Evolutionary conservation across 2,797 vertebrate species (phyloP), one percentile per base, ranked within the genome.

Genomic region (Toxotes lorentzi): DNA sequence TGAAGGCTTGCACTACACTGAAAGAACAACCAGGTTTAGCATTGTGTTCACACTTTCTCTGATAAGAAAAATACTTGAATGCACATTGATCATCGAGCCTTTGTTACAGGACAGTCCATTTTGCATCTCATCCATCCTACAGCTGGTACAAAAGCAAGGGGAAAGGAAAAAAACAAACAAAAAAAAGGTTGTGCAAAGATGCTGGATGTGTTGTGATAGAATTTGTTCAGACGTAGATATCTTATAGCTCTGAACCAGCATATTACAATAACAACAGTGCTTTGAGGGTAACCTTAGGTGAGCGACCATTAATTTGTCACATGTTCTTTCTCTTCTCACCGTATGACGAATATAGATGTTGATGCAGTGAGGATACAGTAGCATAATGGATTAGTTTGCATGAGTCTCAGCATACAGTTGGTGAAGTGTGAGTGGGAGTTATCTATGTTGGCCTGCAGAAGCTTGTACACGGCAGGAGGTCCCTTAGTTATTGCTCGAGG

Each of bases 401-500:
- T 47, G 67, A 58, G 73, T 70, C 34, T 69, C 13, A 4, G 72
- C 48, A 27, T 84, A 71, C 70, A 64, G 48, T 70, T 62, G 38
- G 60, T 71, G 62, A 71, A 24, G 68, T 27, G 72, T 53, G 74
- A 85, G 86, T 76, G 81, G 62, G 81, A 67, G 82, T 85, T 76
- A 79, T 86, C 84, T 86, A 70, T 82, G 83, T 73, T 78, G 85
- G 84, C 80, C 88, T 61, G 73, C 68, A 79, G 83, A 83, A 70
- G 82, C 89, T 76, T 78, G 82, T 72, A 72, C 83, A 62, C 68
- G 71, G 91, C 86, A 87, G 81, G 87, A 84, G 86, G 86, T 83
- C 81, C 74, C 48, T 48, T 73, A 84, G 87, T 87, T 90, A 87
- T 89, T 87, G 93, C 93, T 89, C 5, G 47, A 88, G 89, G 91